Base-by-base conservation (phyloP, 1,140 invertebrate genomes). In the Psix sp. region DNA sequence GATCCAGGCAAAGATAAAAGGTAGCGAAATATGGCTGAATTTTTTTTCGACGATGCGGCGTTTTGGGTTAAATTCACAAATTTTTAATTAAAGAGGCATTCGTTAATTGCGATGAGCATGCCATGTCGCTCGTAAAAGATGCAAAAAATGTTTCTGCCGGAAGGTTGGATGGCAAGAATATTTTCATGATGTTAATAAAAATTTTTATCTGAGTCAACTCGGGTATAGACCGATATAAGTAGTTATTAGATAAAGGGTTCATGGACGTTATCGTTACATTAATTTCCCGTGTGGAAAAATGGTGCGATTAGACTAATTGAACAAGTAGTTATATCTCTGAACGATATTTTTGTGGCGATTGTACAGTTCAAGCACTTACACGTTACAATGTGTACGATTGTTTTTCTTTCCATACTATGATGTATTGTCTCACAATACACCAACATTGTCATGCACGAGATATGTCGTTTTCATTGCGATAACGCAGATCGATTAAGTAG, bases 81-180 rank as follows among this genome's bases (percentile, higher is more conserved):
- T 75, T 77, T 75, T 75, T 79, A 79, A 77, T 79, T 79, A 77
- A 79, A 77, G 67, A 76, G 70, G 73, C 54, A 71, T 71, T 54
- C 67, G 51, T 74, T 78, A 78, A 78, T 78, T 76, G 72, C 57
- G 20, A 46, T 24, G 36, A 33, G n/a, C n/a, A n/a, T n/a, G n/a
- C n/a, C n/a, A 52, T 10, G 51, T 7, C 31, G 31, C 17, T 29
- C 20, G 63, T 29, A 49, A 68, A 65, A 63, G 29, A 45, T 15
- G 43, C 56, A 54, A 60, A 65, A 60, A 73, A n/a, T n/a, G n/a
- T n/a, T n/a, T n/a, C n/a, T n/a, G n/a, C n/a, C n/a, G n/a, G n/a
- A n/a, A n/a, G n/a, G n/a, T n/a, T n/a, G n/a, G n/a, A n/a, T n/a
- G n/a, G n/a, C n/a, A n/a, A 40, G 21, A 16, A 71, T 65, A 51